Percentiles rank a stretch among this genome's conserved stretches.
Conservation (phyloP, 2,113 vertebrate species). For the Eretmochelys imbricata region DNA sequence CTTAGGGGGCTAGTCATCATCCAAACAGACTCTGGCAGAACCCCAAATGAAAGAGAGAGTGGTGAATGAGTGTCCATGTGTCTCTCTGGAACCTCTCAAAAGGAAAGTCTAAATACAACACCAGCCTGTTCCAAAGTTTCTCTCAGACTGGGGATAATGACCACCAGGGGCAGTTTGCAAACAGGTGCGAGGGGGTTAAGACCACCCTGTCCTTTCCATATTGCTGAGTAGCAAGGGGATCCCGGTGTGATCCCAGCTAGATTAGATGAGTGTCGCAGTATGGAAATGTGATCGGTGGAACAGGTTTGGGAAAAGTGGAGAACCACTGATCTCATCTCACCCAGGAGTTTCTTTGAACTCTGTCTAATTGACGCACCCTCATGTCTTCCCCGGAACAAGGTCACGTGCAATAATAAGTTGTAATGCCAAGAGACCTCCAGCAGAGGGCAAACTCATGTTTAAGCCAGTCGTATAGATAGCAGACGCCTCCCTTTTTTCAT, state of each 20-base stretch:
- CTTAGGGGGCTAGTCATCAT: not conserved
- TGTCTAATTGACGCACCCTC: too few species aligned
- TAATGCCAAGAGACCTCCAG: not conserved
- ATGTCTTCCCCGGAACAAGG: not conserved
- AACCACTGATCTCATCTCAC: not conserved
- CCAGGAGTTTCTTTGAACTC: not conserved
- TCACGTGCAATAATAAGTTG: rapidly evolving
- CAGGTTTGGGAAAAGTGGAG: rapidly evolving
- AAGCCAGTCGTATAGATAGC: too few species aligned
- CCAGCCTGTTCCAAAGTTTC: not conserved
- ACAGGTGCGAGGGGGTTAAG: not conserved
- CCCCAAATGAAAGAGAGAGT: not conserved
- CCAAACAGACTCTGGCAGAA: not conserved
- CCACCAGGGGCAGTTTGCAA: not conserved
- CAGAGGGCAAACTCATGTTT: too few species aligned
- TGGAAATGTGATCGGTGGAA: not conserved
- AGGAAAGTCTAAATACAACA: not conserved
- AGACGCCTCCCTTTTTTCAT: not conserved
- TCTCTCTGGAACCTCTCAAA: not conserved
- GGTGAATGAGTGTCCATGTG: not conserved
- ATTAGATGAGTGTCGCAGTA: not conserved
- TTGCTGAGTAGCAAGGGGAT: not conserved
- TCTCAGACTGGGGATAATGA: not conserved
- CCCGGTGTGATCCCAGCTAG: not conserved
- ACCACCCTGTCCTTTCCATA: not conserved